Conservation (phyloP, 2,113 vertebrate genomes). For the Esox niger region DNA sequence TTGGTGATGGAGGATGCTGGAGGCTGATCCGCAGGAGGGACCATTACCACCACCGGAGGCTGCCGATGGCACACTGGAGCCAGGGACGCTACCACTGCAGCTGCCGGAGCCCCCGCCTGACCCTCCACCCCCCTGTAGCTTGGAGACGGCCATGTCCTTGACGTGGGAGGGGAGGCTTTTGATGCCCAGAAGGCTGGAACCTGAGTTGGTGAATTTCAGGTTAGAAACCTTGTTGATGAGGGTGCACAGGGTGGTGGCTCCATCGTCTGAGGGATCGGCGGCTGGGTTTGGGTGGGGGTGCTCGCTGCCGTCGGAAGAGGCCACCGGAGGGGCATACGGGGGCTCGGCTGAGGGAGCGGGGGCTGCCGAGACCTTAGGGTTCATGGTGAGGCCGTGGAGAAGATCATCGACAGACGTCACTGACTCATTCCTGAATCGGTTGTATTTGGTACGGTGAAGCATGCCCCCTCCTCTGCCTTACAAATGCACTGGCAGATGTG, state of each 20-base stretch:
- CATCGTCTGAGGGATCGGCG: conserved; percentile 84
- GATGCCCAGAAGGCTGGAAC: conserved; percentile 88
- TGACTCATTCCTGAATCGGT: conserved; percentile 99
- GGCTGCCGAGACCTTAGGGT: conserved; percentile 88
- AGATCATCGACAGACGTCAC: conserved; percentile 98
- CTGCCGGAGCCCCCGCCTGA: conserved; percentile 68
- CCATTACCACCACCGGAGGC: conserved; percentile 73
- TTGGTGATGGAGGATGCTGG: conserved; percentile 64
- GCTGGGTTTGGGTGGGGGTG: conserved; percentile 60
- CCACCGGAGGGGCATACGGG: conserved; percentile 79
- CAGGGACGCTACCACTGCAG: conserved; percentile 48
- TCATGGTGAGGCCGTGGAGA: conserved; percentile 94
- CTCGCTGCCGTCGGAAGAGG: conserved; percentile 68
- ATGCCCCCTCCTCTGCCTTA: conserved; percentile 73
- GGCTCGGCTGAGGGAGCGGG: conserved; percentile 79
- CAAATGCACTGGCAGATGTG: conserved; percentile 82
- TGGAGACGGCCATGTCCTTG: conserved; percentile 93
- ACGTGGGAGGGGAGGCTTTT: conserved; percentile 93
- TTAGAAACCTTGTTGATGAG: conserved; percentile 98
- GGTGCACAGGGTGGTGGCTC: conserved; percentile 89
- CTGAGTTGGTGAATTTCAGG: conserved; percentile 93
- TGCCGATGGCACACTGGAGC: conserved; percentile 72
- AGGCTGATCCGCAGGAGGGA: conserved; percentile 78
- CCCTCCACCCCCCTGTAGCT: conserved; percentile 88
- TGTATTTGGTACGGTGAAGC: conserved; percentile 99